Evolutionary conservation across 2,888 invertebrate genomes (phyloP).

Genomic region (Phoenoteleia sp.): DNA sequence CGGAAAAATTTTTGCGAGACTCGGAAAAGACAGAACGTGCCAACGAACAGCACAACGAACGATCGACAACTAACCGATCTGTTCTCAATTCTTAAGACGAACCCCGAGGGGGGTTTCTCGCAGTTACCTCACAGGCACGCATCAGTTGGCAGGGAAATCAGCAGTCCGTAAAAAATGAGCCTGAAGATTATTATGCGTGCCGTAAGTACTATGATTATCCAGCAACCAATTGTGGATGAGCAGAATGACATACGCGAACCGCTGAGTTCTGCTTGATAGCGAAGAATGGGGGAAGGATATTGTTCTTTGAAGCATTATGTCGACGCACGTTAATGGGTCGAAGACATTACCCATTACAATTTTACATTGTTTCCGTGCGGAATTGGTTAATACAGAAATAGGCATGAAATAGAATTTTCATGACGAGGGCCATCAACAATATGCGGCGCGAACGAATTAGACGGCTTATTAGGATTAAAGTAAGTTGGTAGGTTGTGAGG

Average conservation of each 20-base stretch:
- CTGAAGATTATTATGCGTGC: conserved; percentile 82
- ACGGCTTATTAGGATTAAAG: conserved; percentile 16
- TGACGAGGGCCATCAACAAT: not conserved
- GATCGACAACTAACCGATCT: conserved; percentile 83
- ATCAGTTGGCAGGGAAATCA: conserved; percentile 85
- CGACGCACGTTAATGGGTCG: conserved; percentile 43
- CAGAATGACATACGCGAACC: conserved; percentile 67
- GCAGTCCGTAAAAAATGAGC: conserved; percentile 85
- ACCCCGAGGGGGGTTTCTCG: conserved; percentile 77
- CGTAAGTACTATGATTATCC: conserved; percentile 80
- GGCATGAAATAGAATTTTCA: conserved; percentile 4
- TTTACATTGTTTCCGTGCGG: conserved; percentile 7
- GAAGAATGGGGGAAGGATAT: conserved; percentile 35
- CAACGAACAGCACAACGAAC: conserved; percentile 81
- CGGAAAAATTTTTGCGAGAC: not conserved
- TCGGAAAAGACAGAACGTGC: conserved; percentile 47
- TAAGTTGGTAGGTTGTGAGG: conserved; percentile 54
- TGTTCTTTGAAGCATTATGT: conserved; percentile 23
- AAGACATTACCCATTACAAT: conserved; percentile 19
- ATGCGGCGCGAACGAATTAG: conserved; percentile 21
- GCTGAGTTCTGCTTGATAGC: conserved; percentile 18
- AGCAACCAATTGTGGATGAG: conserved; percentile 68
- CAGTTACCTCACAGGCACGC: conserved; percentile 79
- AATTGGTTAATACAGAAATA: not conserved
- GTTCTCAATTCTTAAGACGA: conserved; percentile 81